A percentile compares a stretch with the other conserved stretches of the same genome.
These are phyloP conservation scores for Passer domesticus DNA, from an alignment of 2,113 vertebrate genomes.

Conservation along the genomic window DNA sequence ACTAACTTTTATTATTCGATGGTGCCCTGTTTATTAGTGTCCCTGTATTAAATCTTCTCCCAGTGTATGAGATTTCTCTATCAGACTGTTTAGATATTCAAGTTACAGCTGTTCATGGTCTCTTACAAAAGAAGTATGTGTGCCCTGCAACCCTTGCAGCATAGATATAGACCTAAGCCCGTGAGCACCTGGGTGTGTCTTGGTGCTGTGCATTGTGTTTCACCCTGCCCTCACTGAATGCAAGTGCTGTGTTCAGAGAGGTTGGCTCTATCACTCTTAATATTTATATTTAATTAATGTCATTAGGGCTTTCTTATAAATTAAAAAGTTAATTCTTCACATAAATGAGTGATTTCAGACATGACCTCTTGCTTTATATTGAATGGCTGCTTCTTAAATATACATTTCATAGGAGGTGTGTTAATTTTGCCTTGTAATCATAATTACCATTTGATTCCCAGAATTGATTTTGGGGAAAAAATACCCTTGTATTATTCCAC, in stretches of 20 bases:
- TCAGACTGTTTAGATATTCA: neutral
- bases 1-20: neutral
- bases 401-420: neutral
- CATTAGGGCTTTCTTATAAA: neutral
- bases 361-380: neutral
- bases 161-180: neutral
- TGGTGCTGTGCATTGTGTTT: neutral
- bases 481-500: neutral
- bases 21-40: neutral
- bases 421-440: neutral
- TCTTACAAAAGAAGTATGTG: neutral
- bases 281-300: neutral
- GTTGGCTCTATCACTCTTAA: neutral
- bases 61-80: neutral
- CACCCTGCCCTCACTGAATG: neutral
- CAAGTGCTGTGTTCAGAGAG: neutral
- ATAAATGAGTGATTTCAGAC: neutral
- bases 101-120: neutral
- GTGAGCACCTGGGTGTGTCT: neutral
- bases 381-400: neutral
- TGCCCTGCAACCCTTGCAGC: neutral
- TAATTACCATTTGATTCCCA: neutral
- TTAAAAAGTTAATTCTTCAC: neutral
- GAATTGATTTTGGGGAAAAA: neutral
- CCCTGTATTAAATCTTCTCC: neutral